Percentiles rank a stretch among this genome's conserved stretches.
phyloP scores from a whole-genome alignment of 2,113 vertebrate genomes.

The Corynorhinus townsendii region DNA sequence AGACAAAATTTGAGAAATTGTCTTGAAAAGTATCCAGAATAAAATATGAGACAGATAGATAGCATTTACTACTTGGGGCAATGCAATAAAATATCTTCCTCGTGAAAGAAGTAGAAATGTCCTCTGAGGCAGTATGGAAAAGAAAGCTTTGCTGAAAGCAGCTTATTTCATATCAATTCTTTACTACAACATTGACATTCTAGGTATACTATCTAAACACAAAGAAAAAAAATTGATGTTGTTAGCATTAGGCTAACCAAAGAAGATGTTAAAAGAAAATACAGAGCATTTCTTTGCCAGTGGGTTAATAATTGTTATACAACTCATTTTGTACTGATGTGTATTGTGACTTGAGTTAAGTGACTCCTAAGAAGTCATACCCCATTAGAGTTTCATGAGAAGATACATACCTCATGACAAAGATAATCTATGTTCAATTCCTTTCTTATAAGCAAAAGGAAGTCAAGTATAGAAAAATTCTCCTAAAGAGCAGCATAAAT shows the following conservation, averaged over 20 bases:
- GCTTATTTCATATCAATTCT: not conserved
- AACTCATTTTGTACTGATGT: not conserved
- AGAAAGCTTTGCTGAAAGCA: not conserved
- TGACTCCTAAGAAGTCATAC: not conserved
- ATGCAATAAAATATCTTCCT: not conserved
- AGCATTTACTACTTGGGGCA: not conserved
- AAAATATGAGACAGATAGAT: not conserved
- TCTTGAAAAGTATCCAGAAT: not conserved
- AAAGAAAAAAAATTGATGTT: not conserved
- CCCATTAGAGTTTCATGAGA: not conserved
- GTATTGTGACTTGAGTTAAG: not conserved
- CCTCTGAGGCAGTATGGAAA: not conserved
- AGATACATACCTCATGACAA: not conserved
- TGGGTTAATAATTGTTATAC: not conserved
- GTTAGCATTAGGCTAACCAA: not conserved
- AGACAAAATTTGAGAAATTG: not conserved
- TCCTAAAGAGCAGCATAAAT: not conserved
- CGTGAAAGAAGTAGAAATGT: not conserved
- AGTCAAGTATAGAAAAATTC: not conserved
- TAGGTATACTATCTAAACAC: not conserved
- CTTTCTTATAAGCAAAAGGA: not conserved
- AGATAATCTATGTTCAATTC: not conserved
- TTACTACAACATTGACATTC: not conserved
- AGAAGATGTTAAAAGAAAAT: not conserved
- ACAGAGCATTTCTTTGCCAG: not conserved